Conservation (phyloP, 2,113 vertebrate species). For the Lepus europaeus region DNA sequence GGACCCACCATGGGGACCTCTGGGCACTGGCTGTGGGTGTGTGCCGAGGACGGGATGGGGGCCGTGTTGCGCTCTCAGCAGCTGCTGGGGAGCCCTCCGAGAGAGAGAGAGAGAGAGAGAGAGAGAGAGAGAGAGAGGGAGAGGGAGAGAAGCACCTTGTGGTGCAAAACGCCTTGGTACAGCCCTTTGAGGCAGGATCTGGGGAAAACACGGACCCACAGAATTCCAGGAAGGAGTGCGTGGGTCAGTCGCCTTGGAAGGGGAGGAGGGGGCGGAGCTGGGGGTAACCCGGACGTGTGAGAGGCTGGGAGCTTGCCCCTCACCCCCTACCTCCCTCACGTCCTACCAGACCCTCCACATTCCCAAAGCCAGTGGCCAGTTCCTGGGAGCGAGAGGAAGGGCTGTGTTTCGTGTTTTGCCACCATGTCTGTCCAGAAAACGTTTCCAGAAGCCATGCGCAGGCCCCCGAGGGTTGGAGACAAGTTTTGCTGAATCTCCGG, state of each 20-base stretch:
- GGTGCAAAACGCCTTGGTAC: background rate
- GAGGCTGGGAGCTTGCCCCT: background rate
- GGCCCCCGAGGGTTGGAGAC: background rate
- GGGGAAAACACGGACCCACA: fast-evolving
- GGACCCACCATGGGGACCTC: fast-evolving
- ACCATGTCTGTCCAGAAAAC: background rate
- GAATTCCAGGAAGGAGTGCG: background rate
- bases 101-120: background rate
- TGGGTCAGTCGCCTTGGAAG: too few species aligned
- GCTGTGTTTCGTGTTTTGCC: background rate
- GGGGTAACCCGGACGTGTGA: fast-evolving
- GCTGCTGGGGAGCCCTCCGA: background rate
- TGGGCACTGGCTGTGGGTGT: fast-evolving
- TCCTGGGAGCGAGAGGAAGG: background rate
- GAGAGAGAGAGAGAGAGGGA: too few species aligned
- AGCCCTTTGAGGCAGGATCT: background rate
- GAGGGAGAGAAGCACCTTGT: background rate
- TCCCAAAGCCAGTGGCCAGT: background rate
- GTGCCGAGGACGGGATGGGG: fast-evolving
- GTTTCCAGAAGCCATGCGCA: background rate
- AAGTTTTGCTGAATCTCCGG: background rate
- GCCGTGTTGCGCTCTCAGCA: background rate
- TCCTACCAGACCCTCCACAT: background rate
- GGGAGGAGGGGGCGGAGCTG: too few species aligned
- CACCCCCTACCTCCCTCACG: background rate